Evolutionary conservation across 2,797 vertebrate species (phyloP), one percentile per base, ranked within the genome.

Genomic region (Pantherophis vulpinus): DNA sequence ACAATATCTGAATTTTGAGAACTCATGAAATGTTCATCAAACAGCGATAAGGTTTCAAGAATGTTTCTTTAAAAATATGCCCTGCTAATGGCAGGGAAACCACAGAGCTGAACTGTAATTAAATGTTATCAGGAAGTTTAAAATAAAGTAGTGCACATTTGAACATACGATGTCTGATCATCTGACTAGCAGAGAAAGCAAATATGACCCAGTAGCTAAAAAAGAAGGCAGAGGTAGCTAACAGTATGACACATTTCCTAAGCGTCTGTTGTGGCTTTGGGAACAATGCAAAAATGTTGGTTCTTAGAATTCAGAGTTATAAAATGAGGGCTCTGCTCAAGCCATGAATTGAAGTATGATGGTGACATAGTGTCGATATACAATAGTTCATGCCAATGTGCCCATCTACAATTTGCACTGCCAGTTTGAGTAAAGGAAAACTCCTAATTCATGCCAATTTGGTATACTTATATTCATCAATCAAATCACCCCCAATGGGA

Each of bases 71-170:
- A 94, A 96, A 94, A 59, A 74, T 91, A 79, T 56, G 25, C 92
- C 90, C 92, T 47, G 89, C n/a, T n/a, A 86, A 90, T 1, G 10
- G 70, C 89, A 93, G 55, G 3, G 23, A 93, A 93, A 83, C 63
- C 89, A 86, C 63, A 86, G 37, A 93, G 70, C 66, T 95, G 94
- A 96, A 93, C 83, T 87, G 42, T 93, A 94, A 96, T 96, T 96
- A 97, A 96, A 96, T 94, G 94, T 91, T 91, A 93, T 83, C 90
- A 94, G 93, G 90, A 94, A 93, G 93, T 95, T 95, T 90, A 79
- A 96, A 95, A 95, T 0, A 91, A 83, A 25, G 29, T 47, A 95
- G 0, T 93, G 87, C 87, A 87, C 87, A 86, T 95, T 92, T 74
- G 83, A 93, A 93, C 90, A 89, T 25, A 0, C 79, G 93, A 94